Base-by-base conservation (phyloP, 2,113 vertebrate species). In the Mesoclemmys tuberculata region DNA sequence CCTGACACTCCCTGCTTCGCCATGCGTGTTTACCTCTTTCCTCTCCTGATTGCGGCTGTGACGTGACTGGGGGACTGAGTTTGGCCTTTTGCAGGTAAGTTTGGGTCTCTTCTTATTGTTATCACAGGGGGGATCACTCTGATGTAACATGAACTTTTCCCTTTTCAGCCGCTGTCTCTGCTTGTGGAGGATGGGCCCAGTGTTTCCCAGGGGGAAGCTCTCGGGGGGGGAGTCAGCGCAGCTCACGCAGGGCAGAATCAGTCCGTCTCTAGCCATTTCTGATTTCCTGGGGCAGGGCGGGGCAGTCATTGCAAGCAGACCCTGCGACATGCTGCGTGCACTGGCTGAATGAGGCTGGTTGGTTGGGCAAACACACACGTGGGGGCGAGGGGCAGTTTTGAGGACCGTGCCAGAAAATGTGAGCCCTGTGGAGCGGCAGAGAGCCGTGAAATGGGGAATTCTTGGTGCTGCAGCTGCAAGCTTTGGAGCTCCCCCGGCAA, bases 21-120 rank as follows among this genome's bases (percentile, higher is more conserved):
- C 18, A 2, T 11, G 77, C 80, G 61, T 0, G 0, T 85, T 86
- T 85, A 35, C 29, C 41, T 46, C 38, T 83, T 35, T 51, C 51
- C 64, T 54, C 0, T 0, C 48, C 0, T 26, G 7, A 29, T 24
- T 24, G 12, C 26, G 8, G 38, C 24, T 10, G 38, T 1, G 74
- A 14, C 38, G 31, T 64, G 6, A 6, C 41, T 14, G 6, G 26
- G 24, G 18, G 9, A 19, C 61, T 21, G 71, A 22, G 26, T 38
- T 74, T 19, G 64, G 71, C 44, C 27, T 41, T 35, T 4, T 24
- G 75, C 41, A 84, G 96, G 95, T 96, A 96, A 12, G 82, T 85
- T 19, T 41, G 75, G 55, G 48, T 74, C n/a, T 24, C 64, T 64
- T 68, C 6, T 52, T 44, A 6, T 24, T 5, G 0, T 58, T 74